A percentile compares a stretch with the other conserved stretches of the same genome.
Evolutionary conservation across 1,140 invertebrate species (phyloP).

Genomic region (Heliconius eleuchia): DNA sequence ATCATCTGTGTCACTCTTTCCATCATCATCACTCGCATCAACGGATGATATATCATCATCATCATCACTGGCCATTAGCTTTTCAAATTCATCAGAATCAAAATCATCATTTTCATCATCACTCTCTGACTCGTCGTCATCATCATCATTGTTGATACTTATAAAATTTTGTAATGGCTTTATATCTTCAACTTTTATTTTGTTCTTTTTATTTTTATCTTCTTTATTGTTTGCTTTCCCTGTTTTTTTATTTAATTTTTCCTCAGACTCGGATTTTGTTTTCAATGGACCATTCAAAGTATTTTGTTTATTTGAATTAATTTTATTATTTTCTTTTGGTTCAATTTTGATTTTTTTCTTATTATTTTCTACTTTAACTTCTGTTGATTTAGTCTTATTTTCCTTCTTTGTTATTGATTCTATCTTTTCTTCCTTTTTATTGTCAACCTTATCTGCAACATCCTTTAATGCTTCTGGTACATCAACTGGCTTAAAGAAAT

Average conservation of each 20-base stretch:
- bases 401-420: constrained; percentile 26
- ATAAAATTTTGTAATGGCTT: constrained; percentile 57
- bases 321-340: constrained; percentile 16
- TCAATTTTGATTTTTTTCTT: constrained; percentile 23
- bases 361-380: constrained; percentile 33
- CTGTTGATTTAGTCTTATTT: not conserved
- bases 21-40: constrained; percentile 38
- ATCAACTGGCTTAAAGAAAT: constrained; percentile 76
- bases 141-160: constrained; percentile 45
- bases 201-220: constrained; percentile 24
- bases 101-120: constrained; percentile 50
- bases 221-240: not conserved
- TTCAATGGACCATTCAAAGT: constrained; percentile 19
- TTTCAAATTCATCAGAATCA: constrained; percentile 70
- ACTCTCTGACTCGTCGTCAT: constrained; percentile 40
- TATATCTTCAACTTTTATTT: constrained; percentile 45
- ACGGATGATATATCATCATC: constrained; percentile 32
- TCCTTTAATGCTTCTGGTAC: constrained; percentile 60
- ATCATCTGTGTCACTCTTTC: constrained; percentile 22
- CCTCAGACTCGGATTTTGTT: not conserved
- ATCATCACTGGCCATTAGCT: constrained; percentile 49
- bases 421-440: constrained; percentile 29
- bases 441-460: constrained; percentile 25
- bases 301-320: constrained; percentile 39
- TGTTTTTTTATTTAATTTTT: not conserved